Evolutionary conservation across 1,140 invertebrate genomes (phyloP).

Genomic region (Probaryconus sp.): DNA sequence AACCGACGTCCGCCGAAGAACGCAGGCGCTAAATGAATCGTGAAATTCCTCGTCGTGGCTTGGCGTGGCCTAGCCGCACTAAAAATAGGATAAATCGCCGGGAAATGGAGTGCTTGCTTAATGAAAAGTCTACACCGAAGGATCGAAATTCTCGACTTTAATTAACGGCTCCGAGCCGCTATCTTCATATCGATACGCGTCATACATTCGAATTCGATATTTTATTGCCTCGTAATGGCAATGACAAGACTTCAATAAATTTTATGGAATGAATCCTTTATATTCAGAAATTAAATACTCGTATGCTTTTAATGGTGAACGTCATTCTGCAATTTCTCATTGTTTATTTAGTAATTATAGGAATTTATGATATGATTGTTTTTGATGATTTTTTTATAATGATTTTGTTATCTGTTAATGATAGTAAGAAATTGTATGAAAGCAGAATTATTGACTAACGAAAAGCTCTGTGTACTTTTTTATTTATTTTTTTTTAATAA

Average conservation of each 20-base stretch:
- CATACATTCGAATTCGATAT: conserved; percentile 1
- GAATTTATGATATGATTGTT: too few species aligned
- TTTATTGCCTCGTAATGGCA: conserved; percentile 4
- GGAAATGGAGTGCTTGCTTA: conserved; percentile 62
- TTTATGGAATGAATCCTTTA: background rate
- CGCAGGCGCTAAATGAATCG: conserved; percentile 70
- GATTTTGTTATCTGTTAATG: too few species aligned
- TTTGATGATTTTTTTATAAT: too few species aligned
- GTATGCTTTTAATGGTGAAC: too few species aligned
- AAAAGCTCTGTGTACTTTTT: too few species aligned
- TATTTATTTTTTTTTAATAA: too few species aligned
- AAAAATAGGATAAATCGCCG: conserved; percentile 61
- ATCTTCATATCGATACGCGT: conserved; percentile 18
- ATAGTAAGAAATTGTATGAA: too few species aligned
- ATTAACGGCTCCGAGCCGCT: conserved; percentile 41
- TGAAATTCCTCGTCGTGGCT: conserved; percentile 60
- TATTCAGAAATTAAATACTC: too few species aligned
- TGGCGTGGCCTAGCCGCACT: conserved; percentile 6
- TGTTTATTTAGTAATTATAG: too few species aligned
- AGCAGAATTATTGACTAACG: too few species aligned
- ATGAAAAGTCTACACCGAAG: conserved; percentile 65
- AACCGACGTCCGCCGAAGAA: conserved; percentile 58
- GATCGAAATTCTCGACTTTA: conserved; percentile 37
- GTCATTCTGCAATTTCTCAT: too few species aligned
- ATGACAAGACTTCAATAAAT: background rate